phyloP scores from a whole-genome alignment of 2,888 invertebrate species.

The Podabrus alpinus region DNA sequence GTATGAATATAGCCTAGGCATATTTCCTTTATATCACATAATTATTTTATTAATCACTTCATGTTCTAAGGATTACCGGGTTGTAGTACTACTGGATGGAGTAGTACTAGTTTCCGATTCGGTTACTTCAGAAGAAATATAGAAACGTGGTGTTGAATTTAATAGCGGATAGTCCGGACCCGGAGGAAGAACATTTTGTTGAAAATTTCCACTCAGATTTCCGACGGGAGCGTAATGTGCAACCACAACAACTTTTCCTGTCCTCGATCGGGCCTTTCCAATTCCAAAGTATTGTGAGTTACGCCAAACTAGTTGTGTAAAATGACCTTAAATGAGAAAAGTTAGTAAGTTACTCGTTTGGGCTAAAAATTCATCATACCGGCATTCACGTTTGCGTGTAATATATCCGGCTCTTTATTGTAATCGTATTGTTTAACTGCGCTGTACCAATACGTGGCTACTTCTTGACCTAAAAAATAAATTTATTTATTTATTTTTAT shows the following conservation, averaged over 20 bases:
- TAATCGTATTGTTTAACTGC: conserved; percentile 77
- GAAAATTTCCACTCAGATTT: conserved; percentile 74
- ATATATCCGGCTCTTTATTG: conserved; percentile 71
- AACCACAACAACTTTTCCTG: conserved; percentile 81
- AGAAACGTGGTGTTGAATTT: conserved; percentile 26
- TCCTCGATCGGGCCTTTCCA: conserved; percentile 77
- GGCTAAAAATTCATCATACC: conserved; percentile 56
- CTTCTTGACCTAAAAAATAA: conserved; percentile 70
- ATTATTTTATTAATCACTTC: not conserved
- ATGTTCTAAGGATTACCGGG: not conserved
- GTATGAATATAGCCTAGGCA: not conserved
- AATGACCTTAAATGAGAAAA: conserved; percentile 67
- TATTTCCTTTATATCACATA: not conserved
- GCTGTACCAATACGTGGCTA: conserved; percentile 81
- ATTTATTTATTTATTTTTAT: conserved; percentile 9
- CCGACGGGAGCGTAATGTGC: conserved; percentile 84
- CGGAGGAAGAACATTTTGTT: conserved; percentile 78
- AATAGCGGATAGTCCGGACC: conserved; percentile 48
- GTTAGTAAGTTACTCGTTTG: conserved; percentile 21
- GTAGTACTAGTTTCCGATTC: conserved; percentile 32
- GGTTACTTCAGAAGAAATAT: conserved; percentile 32
- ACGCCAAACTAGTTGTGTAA: conserved; percentile 86
- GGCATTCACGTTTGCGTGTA: conserved; percentile 79
- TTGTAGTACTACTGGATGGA: conserved; percentile 17
- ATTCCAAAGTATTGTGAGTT: conserved; percentile 77